A percentile compares a stretch with the other conserved stretches of the same genome.
Conservation (phyloP, 2,888 invertebrate genomes). For the Synanthedon tipuliformis region DNA sequence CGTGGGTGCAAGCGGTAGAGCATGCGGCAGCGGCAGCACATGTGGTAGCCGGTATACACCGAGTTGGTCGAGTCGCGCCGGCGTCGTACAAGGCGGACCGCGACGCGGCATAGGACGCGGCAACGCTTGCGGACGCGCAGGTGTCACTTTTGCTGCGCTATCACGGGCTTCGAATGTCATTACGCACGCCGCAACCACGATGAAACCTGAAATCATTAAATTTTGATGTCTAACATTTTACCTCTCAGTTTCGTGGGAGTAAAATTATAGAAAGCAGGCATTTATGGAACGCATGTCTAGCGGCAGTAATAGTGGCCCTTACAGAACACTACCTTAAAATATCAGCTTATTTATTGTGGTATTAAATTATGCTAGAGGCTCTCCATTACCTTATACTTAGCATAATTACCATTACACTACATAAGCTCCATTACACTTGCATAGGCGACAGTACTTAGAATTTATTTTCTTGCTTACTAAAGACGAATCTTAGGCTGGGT, state of each 20-base stretch:
- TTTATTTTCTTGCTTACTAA: no score
- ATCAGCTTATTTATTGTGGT: no score
- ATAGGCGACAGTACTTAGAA: no score
- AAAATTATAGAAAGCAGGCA: neutral
- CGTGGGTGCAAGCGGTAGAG: conserved; percentile 51
- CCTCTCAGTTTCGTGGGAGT: conserved; percentile 19
- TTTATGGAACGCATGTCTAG: no score
- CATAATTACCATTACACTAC: no score
- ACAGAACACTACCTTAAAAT: no score
- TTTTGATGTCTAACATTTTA: conserved; percentile 33
- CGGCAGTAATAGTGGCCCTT: no score
- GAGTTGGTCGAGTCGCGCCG: conserved; percentile 74
- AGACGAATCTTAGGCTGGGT: no score
- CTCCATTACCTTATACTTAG: no score
- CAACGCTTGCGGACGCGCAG: conserved; percentile 72
- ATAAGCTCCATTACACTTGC: no score
- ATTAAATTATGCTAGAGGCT: no score
- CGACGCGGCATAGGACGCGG: conserved; percentile 65
- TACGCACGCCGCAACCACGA: conserved; percentile 96
- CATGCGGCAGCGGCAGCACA: conserved; percentile 53
- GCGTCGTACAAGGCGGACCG: conserved; percentile 54
- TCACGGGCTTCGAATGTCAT: conserved; percentile 99
- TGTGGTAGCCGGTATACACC: conserved; percentile 75
- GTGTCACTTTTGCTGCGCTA: conserved; percentile 91
- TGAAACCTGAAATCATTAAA: conserved; percentile 75